Conservation (phyloP, 2,797 vertebrate genomes). For the Remorina albescens region DNA sequence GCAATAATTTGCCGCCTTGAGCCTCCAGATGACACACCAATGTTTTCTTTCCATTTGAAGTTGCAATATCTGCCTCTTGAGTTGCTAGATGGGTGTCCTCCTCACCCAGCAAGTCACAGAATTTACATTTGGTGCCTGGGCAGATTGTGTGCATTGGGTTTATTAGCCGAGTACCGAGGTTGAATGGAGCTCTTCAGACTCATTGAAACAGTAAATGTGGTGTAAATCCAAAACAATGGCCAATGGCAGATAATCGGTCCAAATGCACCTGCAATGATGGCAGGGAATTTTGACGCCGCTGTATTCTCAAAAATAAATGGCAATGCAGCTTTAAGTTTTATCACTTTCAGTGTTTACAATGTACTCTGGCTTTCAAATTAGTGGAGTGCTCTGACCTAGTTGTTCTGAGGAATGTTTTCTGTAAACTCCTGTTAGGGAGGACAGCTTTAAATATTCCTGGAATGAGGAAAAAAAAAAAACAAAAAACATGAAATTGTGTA, state of each 20-base stretch:
- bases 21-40: neutral
- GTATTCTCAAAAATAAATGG: neutral
- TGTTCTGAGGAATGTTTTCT: neutral
- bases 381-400: neutral
- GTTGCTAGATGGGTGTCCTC: neutral
- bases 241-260: neutral
- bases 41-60: neutral
- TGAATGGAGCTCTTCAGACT: neutral
- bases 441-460: neutral
- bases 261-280: neutral
- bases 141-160: neutral
- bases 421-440: neutral
- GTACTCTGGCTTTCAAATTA: neutral
- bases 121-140: neutral
- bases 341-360: neutral
- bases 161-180: neutral
- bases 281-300: too few species aligned
- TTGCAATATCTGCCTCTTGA: neutral
- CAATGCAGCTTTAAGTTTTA: neutral
- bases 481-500: conserved; percentile 1
- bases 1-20: neutral
- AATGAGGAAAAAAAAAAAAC: neutral
- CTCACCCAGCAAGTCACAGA: neutral
- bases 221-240: neutral
- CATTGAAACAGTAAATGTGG: neutral